A percentile compares a stretch with the other conserved stretches of the same genome.
Evolutionary conservation across 2,113 vertebrate genomes (phyloP).

Genomic region (Tympanuchus pallidicinctus): DNA sequence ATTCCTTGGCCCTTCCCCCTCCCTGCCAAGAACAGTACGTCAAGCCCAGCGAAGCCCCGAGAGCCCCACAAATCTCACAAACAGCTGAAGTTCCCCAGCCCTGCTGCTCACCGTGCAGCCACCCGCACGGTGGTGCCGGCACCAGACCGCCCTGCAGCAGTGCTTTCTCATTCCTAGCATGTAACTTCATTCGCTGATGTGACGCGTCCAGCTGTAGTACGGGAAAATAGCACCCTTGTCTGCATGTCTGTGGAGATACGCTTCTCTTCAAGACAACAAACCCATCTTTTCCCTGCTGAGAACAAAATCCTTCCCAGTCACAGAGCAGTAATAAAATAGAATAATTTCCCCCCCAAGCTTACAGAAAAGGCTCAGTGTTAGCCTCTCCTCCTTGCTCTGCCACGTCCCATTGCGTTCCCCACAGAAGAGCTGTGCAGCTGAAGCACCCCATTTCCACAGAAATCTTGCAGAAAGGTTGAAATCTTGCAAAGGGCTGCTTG

Average conservation of each 20-base stretch:
- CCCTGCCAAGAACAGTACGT: not conserved
- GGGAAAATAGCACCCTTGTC: not conserved
- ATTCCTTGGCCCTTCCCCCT: not conserved
- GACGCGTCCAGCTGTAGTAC: not conserved
- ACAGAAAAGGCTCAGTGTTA: not conserved
- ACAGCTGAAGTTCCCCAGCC: not conserved
- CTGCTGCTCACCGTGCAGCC: not conserved
- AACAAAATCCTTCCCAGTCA: not conserved
- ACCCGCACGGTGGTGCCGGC: not conserved
- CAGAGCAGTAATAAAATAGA: not conserved
- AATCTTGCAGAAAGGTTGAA: not conserved
- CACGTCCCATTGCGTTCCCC: not conserved
- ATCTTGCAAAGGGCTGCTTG: no score
- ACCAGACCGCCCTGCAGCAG: not conserved
- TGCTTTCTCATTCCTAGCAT: not conserved
- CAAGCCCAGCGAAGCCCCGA: not conserved
- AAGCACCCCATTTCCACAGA: no score
- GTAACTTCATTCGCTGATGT: slow-evolving; percentile 43
- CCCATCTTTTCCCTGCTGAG: not conserved
- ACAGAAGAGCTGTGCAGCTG: no score
- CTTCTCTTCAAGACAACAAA: not conserved
- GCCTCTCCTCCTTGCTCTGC: not conserved
- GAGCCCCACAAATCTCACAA: not conserved
- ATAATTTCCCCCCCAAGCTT: not conserved
- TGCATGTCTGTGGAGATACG: not conserved